Evolutionary conservation across 2,113 vertebrate genomes (phyloP).

Genomic region (Nothoprocta perdicaria): DNA sequence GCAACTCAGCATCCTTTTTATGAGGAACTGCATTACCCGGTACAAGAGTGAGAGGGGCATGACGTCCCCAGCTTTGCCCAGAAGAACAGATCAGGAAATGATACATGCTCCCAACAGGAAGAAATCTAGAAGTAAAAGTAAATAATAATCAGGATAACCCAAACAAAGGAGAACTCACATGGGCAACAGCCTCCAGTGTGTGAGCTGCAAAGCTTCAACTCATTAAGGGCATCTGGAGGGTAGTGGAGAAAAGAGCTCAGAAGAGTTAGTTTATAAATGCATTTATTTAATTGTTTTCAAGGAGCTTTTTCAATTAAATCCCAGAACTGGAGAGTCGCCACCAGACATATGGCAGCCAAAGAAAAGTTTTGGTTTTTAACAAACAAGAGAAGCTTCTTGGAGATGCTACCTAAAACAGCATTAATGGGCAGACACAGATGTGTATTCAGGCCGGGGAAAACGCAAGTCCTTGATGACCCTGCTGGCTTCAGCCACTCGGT

Average conservation of each 20-base stretch:
- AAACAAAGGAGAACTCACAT: not conserved
- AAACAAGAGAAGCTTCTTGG: not conserved
- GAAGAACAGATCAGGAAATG: not conserved
- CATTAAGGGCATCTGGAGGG: not conserved
- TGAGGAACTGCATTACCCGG: not conserved
- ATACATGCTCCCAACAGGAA: not conserved
- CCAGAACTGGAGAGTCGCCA: not conserved
- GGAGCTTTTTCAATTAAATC: not conserved
- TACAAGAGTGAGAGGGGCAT: not conserved
- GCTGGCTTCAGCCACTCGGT: not conserved
- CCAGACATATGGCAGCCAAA: not conserved
- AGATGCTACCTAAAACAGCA: not conserved
- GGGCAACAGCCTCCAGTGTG: not conserved
- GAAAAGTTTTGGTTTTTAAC: not conserved
- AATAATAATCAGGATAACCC: slow-evolving; percentile 2
- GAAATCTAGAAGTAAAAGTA: not conserved
- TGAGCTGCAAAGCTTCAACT: not conserved
- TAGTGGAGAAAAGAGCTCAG: not conserved
- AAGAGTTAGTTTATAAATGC: not conserved
- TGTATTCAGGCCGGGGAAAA: not conserved
- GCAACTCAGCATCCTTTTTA: not conserved
- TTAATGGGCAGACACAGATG: not conserved
- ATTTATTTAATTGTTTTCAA: not conserved
- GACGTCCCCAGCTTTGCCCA: not conserved
- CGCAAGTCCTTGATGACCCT: accelerated